These are phyloP conservation scores for Aproaerema taeniolella DNA, from an alignment of 2,888 invertebrate genomes.

Conservation along the genomic window DNA sequence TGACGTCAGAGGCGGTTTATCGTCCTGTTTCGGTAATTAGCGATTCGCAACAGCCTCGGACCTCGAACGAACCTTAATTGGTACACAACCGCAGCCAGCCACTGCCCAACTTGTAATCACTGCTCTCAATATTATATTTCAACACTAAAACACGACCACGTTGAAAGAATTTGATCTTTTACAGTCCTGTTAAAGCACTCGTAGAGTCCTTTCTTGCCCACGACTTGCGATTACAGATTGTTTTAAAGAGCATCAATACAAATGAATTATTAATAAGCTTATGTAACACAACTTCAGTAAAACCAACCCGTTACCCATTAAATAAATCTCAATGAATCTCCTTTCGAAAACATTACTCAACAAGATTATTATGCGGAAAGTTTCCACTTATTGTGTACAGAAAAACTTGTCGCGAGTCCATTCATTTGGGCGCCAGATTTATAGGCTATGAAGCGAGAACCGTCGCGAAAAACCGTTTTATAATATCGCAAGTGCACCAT, in stretches of 20 bases:
- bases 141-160: no score
- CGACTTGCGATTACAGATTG: no score
- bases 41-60: conserved; percentile 57
- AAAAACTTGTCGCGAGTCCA: conserved; percentile 56
- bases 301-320: conserved; percentile 22
- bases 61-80: conserved; percentile 44
- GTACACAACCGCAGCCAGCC: conserved; percentile 39
- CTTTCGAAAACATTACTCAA: conserved; percentile 32
- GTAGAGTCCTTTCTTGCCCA: no score
- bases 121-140: conserved; percentile 2
- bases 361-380: conserved; percentile 21
- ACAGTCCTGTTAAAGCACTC: no score
- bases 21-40: conserved; percentile 60
- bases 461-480: conserved; percentile 56
- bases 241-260: no score
- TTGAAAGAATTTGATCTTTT: no score
- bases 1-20: conserved; percentile 43
- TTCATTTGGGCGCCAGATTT: conserved; percentile 72
- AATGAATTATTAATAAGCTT: conserved; percentile 9
- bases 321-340: conserved; percentile 16
- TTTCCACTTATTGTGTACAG: conserved; percentile 18
- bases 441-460: conserved; percentile 64
- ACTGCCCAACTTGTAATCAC: conserved; percentile 16
- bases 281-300: conserved; percentile 9
- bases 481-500: conserved; percentile 54